phyloP scores from a whole-genome alignment of 2,797 vertebrate genomes.

The Sphenodon punctatus region DNA sequence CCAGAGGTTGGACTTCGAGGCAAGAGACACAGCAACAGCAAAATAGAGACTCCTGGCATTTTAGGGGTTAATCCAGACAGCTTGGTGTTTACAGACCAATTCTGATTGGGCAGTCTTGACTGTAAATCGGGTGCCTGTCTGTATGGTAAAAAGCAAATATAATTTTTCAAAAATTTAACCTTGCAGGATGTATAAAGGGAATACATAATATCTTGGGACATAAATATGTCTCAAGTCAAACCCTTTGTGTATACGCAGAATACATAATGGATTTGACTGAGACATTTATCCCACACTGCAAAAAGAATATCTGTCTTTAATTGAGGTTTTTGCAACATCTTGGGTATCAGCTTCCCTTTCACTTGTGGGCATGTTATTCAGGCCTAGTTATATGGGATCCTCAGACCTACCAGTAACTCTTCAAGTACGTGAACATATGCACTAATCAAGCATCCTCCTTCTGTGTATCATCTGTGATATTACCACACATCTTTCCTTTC shows the following conservation, averaged over 20 bases:
- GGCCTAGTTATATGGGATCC: too few relatives aligned
- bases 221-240: conserved; percentile 78
- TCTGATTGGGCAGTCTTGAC: conserved; percentile 59
- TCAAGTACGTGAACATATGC: neutral
- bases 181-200: conserved; percentile 77
- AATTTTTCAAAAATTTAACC: conserved; percentile 76
- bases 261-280: conserved; percentile 59
- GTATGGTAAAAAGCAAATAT: conserved; percentile 75
- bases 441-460: neutral
- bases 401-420: neutral
- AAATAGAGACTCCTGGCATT: conserved; percentile 47
- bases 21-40: neutral
- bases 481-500: neutral
- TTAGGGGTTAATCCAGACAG: conserved; percentile 66
- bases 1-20: neutral
- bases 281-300: conserved; percentile 48
- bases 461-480: neutral
- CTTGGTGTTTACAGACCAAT: conserved; percentile 61
- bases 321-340: neutral
- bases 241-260: conserved; percentile 69
- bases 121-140: conserved; percentile 69
- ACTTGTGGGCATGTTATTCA: neutral
- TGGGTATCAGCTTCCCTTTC: neutral
- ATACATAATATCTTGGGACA: conserved; percentile 76
- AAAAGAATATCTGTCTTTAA: conserved; percentile 29